Percentiles rank a stretch among this genome's conserved stretches.
Evolutionary conservation across 2,113 vertebrate genomes (phyloP).

Genomic region (Herpailurus yagouaroundi): DNA sequence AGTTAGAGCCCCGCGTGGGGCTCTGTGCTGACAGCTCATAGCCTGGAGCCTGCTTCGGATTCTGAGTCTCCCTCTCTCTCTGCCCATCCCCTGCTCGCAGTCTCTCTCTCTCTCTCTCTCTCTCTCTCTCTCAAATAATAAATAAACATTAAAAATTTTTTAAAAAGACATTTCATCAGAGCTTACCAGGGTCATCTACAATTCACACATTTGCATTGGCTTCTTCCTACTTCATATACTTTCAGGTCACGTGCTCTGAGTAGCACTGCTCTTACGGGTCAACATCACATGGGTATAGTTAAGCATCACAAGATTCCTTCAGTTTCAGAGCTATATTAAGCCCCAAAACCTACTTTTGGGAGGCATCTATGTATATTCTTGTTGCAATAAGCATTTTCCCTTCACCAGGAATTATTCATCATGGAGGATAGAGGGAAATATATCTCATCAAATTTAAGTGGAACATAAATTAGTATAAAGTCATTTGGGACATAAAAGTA

Average conservation of each 20-base stretch:
- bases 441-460: neutral
- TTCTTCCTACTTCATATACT: neutral
- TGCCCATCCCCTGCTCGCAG: too few species aligned
- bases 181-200: neutral
- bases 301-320: neutral
- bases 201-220: neutral
- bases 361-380: neutral
- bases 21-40: too few species aligned
- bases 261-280: neutral
- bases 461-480: neutral
- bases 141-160: too few species aligned
- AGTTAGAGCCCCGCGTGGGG: too few species aligned
- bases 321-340: neutral
- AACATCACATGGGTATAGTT: neutral
- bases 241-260: neutral
- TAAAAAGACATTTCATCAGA: neutral
- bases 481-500: neutral
- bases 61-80: too few species aligned
- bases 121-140: too few species aligned
- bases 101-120: too few species aligned
- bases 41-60: too few species aligned
- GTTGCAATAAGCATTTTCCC: neutral
- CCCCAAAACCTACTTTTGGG: conserved; percentile 23
- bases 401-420: conserved; percentile 23
- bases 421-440: neutral